These are phyloP conservation scores for Hormaphis cornu DNA, from an alignment of 1,140 invertebrate species.

Conservation along the genomic window DNA sequence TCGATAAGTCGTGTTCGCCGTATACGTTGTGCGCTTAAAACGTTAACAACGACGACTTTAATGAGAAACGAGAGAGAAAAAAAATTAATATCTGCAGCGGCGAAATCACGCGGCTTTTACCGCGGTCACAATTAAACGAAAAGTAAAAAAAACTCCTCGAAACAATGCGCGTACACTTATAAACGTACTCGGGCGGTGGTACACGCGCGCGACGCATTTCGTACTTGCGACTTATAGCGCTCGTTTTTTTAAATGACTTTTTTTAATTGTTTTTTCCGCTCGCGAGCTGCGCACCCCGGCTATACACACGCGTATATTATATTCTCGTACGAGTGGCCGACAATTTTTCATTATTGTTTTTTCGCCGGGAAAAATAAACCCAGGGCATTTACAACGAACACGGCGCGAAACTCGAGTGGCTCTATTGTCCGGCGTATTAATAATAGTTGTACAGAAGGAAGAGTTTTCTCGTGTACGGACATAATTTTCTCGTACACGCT, in stretches of 20 bases:
- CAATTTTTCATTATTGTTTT: background rate
- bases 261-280: background rate
- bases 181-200: no score
- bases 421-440: background rate
- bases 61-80: no score
- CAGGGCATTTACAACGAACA: conserved; percentile 21
- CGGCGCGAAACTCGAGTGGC: conserved; percentile 6
- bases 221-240: no score
- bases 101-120: no score
- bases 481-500: no score
- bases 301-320: background rate
- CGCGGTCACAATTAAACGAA: conserved; percentile 6
- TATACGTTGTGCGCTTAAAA: no score
- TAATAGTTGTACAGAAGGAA: background rate
- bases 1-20: no score
- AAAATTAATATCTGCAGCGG: no score
- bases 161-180: background rate
- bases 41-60: no score
- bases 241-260: conserved; percentile 20
- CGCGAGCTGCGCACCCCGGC: background rate
- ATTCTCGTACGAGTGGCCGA: conserved; percentile 8
- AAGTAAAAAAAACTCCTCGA: background rate
- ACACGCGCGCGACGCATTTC: no score
- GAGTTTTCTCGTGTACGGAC: background rate
- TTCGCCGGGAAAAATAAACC: conserved; percentile 1